Percentiles rank a stretch among this genome's conserved stretches.
phyloP scores from a whole-genome alignment of 2,888 invertebrate genomes.

The Rhagium mordax region DNA sequence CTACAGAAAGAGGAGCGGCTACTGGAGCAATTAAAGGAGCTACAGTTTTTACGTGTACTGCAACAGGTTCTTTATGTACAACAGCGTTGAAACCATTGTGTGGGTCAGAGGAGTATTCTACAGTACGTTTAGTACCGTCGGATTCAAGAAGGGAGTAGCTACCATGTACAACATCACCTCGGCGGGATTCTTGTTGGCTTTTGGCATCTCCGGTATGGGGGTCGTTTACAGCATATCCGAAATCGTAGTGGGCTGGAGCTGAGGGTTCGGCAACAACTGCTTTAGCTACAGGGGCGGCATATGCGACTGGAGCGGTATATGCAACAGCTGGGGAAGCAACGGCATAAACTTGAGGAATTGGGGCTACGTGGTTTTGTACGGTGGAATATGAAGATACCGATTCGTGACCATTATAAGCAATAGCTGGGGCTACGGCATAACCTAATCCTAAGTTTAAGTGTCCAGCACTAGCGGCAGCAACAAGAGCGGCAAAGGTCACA shows the following conservation, averaged over 20 bases:
- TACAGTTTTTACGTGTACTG: constrained; percentile 54
- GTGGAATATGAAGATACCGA: constrained; percentile 21
- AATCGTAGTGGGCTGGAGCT: constrained; percentile 57
- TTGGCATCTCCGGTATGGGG: constrained; percentile 72
- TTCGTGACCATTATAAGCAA: not conserved
- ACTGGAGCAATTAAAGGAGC: constrained; percentile 37
- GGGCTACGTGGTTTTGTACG: constrained; percentile 16
- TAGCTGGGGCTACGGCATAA: constrained; percentile 24
- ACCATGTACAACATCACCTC: constrained; percentile 70
- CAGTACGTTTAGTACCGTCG: constrained; percentile 72
- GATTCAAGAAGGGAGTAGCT: constrained; percentile 73
- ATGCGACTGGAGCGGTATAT: constrained; percentile 63
- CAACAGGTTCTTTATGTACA: constrained; percentile 68
- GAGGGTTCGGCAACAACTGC: constrained; percentile 58
- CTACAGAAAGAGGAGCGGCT: constrained; percentile 8
- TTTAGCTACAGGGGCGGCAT: constrained; percentile 60
- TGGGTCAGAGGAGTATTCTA: constrained; percentile 72
- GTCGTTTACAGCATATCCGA: constrained; percentile 56
- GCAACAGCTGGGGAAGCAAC: constrained; percentile 44
- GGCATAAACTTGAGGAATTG: not conserved
- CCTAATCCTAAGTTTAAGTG: constrained; percentile 39
- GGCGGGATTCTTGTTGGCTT: constrained; percentile 76
- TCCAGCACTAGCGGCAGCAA: constrained; percentile 48
- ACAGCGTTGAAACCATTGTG: constrained; percentile 73
- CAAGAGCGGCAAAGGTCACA: constrained; percentile 43